These are phyloP conservation scores for Polia nebulosa DNA, from an alignment of 2,888 invertebrate species.

Conservation along the genomic window DNA sequence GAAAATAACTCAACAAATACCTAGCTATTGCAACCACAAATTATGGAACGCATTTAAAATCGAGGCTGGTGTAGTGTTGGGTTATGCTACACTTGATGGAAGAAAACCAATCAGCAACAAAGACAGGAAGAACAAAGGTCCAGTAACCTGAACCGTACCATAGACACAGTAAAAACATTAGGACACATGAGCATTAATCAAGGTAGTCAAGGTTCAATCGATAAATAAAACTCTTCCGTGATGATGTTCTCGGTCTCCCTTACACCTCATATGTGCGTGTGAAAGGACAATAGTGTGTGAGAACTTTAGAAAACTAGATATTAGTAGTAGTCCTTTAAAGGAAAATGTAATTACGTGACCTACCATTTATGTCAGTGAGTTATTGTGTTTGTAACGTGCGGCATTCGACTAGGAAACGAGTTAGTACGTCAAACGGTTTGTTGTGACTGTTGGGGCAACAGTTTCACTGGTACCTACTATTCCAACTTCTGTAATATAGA, in stretches of 20 bases:
- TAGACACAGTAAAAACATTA: conserved; percentile 66
- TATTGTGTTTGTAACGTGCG: conserved; percentile 65
- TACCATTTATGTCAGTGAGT: conserved; percentile 69
- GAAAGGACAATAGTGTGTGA: conserved; percentile 64
- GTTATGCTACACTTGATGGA: not conserved
- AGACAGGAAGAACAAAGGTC: conserved; percentile 27
- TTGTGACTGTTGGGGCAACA: conserved; percentile 49
- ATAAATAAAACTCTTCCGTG: conserved; percentile 74
- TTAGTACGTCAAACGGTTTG: conserved; percentile 60
- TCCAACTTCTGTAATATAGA: conserved; percentile 32
- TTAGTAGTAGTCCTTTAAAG: conserved; percentile 72
- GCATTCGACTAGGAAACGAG: conserved; percentile 73
- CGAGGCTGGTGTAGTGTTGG: not conserved
- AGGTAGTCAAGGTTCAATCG: conserved; percentile 73
- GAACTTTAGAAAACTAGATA: conserved; percentile 74
- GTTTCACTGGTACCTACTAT: conserved; percentile 43
- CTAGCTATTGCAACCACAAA: not conserved
- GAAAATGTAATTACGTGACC: conserved; percentile 75
- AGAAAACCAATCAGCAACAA: conserved; percentile 12
- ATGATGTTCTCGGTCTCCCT: conserved; percentile 68
- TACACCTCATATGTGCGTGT: conserved; percentile 59
- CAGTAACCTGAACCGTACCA: conserved; percentile 40
- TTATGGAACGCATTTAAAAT: conserved; percentile 11
- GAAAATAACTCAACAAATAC: conserved; percentile 1
- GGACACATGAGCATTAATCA: conserved; percentile 72